Conservation (phyloP, 2,797 vertebrate species). For the Scarus forsteni region DNA sequence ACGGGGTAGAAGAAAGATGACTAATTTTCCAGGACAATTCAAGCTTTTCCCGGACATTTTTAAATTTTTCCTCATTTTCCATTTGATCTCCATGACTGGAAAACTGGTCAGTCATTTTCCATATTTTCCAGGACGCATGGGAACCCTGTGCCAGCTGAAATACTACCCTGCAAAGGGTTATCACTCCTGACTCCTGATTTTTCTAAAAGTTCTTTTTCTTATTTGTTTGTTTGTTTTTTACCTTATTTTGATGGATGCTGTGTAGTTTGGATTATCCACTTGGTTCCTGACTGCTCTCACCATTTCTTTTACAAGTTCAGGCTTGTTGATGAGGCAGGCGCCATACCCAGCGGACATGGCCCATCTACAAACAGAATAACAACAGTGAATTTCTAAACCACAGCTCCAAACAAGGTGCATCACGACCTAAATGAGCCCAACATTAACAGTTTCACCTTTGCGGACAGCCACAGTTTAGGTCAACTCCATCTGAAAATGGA, state of each 20-base stretch:
- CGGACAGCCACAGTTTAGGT: constrained; percentile 98
- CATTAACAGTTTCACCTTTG: constrained; percentile 87
- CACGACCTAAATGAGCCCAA: not conserved
- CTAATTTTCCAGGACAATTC: no score
- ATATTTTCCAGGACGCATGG: no score
- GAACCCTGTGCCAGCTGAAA: not conserved
- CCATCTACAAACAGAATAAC: constrained; percentile 88
- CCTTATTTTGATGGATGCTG: constrained; percentile 97
- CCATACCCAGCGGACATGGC: constrained; percentile 95
- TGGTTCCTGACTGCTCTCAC: constrained; percentile 91
- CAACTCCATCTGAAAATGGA: constrained; percentile 94
- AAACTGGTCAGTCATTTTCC: no score
- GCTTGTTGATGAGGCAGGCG: constrained; percentile 96
- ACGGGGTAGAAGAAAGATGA: no score
- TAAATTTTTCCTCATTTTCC: no score
- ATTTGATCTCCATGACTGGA: no score
- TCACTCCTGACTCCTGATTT: not conserved
- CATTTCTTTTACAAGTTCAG: constrained; percentile 95
- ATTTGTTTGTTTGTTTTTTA: constrained; percentile 58
- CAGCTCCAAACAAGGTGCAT: not conserved
- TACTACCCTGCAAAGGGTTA: not conserved
- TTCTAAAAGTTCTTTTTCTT: not conserved
- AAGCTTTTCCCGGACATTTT: no score
- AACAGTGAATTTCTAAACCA: not conserved
- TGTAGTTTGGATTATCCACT: constrained; percentile 90